A percentile compares a stretch with the other conserved stretches of the same genome.
Conservation (phyloP, 2,797 vertebrate species). For the Poeciliopsis turneri region DNA sequence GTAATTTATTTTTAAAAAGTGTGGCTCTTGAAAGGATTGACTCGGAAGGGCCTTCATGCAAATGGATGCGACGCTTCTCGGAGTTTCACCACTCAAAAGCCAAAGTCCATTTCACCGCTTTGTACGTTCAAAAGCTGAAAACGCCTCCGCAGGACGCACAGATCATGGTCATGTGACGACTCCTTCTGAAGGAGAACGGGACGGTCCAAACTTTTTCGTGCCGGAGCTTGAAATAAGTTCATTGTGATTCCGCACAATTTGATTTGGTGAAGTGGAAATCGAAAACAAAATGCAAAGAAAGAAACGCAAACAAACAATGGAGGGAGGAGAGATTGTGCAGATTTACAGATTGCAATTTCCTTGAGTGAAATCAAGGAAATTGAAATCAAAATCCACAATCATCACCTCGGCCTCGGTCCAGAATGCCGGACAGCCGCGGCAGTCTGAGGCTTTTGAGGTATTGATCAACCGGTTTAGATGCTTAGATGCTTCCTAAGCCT, state of each 20-base stretch:
- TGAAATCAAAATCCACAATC: neutral
- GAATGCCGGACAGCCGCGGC: neutral
- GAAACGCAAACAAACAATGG: neutral
- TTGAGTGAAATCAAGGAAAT: no score
- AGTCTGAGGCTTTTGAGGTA: neutral
- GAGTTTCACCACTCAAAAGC: neutral
- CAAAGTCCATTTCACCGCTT: neutral
- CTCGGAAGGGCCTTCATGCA: neutral
- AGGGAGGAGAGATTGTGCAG: no score
- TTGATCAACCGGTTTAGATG: neutral
- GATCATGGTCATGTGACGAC: neutral
- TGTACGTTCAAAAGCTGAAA: neutral
- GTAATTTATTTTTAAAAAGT: neutral
- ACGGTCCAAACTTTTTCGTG: neutral
- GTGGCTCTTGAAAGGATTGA: neutral
- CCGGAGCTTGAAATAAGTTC: neutral
- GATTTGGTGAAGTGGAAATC: neutral
- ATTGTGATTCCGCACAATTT: neutral
- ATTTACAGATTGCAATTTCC: no score
- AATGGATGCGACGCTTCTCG: neutral
- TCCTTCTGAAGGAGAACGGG: neutral
- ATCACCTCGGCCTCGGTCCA: neutral
- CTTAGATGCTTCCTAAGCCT: no score
- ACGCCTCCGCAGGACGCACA: neutral
- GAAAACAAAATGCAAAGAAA: neutral